phyloP scores from a whole-genome alignment of 2,113 vertebrate species.

The Mionectes macconnelli region DNA sequence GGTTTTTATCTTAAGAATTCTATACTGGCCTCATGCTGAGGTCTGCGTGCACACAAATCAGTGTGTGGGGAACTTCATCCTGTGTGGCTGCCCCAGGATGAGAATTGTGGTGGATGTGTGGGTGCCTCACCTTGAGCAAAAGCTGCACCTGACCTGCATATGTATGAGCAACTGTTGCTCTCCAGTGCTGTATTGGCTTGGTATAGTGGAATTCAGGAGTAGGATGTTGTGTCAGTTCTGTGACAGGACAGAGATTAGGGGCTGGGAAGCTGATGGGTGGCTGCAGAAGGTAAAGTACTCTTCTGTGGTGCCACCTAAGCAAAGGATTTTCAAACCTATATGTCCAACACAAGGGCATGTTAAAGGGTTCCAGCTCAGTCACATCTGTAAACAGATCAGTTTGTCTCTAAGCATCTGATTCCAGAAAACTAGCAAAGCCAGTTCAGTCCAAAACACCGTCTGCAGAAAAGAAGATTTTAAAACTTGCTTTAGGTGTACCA shows the following conservation, averaged over 20 bases:
- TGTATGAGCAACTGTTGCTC: neutral
- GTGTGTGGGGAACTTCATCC: neutral
- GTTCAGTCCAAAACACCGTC: neutral
- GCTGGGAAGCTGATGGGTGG: neutral
- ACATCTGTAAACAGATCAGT: neutral
- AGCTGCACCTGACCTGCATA: rapidly evolving
- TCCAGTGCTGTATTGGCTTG: neutral
- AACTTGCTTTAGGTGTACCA: neutral
- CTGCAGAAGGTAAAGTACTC: neutral
- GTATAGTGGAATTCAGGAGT: neutral
- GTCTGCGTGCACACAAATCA: rapidly evolving
- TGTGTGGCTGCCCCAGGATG: neutral
- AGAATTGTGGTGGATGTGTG: neutral
- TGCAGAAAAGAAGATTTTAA: neutral
- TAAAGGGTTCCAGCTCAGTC: neutral
- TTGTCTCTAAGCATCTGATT: neutral
- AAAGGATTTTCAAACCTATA: neutral
- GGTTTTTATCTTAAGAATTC: neutral
- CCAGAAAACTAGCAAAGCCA: neutral
- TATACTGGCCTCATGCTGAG: neutral
- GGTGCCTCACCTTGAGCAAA: neutral
- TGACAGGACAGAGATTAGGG: neutral
- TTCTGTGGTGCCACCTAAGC: neutral
- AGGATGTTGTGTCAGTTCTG: too few species aligned
- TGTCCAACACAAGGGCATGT: neutral